These are phyloP conservation scores for Microctenopoma steveboyesi DNA, from an alignment of 2,797 vertebrate species.

Conservation along the genomic window DNA sequence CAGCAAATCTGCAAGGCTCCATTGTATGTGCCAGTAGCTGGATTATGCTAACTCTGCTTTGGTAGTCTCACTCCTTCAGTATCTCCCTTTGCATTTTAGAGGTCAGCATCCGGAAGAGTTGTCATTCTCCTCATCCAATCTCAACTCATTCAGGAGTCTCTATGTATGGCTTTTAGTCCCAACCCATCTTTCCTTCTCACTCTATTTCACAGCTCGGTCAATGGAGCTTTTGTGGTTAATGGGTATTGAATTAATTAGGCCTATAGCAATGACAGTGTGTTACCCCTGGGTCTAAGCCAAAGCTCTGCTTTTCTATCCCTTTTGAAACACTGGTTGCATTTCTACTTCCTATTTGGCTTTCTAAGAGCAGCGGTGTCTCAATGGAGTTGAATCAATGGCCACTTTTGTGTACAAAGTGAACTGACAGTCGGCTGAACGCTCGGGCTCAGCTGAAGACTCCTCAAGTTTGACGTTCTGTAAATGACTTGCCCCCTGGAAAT, in stretches of 20 bases:
- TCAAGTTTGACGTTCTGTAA: conserved; percentile 37
- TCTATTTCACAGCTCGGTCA: conserved; percentile 65
- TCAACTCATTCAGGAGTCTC: conserved; percentile 18
- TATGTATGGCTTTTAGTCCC: conserved; percentile 20
- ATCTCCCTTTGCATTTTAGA: conserved; percentile 21
- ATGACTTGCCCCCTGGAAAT: conserved; percentile 30
- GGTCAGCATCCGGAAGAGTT: conserved; percentile 24
- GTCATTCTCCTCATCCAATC: conserved; percentile 18
- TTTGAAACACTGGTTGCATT: conserved; percentile 74
- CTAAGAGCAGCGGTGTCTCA: conserved; percentile 63
- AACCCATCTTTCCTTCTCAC: conserved; percentile 44
- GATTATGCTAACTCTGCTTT: conserved; percentile 41
- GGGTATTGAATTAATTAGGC: conserved; percentile 73
- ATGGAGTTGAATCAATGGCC: conserved; percentile 67
- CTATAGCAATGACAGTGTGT: conserved; percentile 68
- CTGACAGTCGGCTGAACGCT: conserved; percentile 51
- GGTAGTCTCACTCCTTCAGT: conserved; percentile 15
- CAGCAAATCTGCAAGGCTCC: conserved; percentile 39
- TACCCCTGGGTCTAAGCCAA: conserved; percentile 58
- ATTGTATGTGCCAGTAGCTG: conserved; percentile 33
- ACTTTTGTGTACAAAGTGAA: conserved; percentile 57
- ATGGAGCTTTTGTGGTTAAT: conserved; percentile 68
- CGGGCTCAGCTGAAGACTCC: conserved; percentile 40
- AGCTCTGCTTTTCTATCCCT: conserved; percentile 53
- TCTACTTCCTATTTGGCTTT: conserved; percentile 72